Percentiles rank a stretch among this genome's conserved stretches.
Evolutionary conservation across 1,140 invertebrate genomes (phyloP).

Genomic region (Zaprionus taronus): DNA sequence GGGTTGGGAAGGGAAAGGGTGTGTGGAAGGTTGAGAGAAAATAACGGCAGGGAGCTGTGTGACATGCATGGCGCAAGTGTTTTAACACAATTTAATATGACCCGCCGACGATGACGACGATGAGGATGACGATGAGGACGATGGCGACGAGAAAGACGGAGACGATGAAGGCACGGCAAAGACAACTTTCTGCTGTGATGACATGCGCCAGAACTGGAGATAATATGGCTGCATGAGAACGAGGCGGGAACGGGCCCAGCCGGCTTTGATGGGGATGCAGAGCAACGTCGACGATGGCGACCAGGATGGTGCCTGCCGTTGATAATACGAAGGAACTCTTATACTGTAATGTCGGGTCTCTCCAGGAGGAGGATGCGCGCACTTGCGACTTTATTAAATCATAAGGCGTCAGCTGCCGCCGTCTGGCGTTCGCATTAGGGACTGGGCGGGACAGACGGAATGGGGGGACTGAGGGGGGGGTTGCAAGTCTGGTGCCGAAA

Average conservation of each 20-base stretch:
- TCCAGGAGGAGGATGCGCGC: conserved; percentile 34
- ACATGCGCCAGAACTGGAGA: conserved; percentile 63
- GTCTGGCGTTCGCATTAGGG: conserved; percentile 62
- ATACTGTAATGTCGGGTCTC: conserved; percentile 1
- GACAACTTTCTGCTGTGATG: conserved; percentile 68
- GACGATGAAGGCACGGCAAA: conserved; percentile 27
- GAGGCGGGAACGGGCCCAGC: conserved; percentile 19
- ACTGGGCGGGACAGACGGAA: background rate
- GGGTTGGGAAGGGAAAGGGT: background rate
- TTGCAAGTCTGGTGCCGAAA: conserved; percentile 7
- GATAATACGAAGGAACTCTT: conserved; percentile 49
- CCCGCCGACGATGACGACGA: conserved; percentile 60
- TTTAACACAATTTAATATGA: conserved; percentile 81
- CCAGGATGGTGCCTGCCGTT: conserved; percentile 48
- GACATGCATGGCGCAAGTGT: conserved; percentile 76
- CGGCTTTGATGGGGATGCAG: conserved; percentile 10
- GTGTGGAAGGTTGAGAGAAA: conserved; percentile 11
- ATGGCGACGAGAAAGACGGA: conserved; percentile 13
- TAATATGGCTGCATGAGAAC: conserved; percentile 55
- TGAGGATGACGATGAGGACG: background rate
- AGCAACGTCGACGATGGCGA: background rate
- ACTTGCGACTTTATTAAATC: conserved; percentile 76
- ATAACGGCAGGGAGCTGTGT: conserved; percentile 20
- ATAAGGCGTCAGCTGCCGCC: conserved; percentile 74
- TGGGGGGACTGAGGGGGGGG: background rate